phyloP scores from a whole-genome alignment of 2,797 vertebrate species.

The Adrianichthys oophorus region DNA sequence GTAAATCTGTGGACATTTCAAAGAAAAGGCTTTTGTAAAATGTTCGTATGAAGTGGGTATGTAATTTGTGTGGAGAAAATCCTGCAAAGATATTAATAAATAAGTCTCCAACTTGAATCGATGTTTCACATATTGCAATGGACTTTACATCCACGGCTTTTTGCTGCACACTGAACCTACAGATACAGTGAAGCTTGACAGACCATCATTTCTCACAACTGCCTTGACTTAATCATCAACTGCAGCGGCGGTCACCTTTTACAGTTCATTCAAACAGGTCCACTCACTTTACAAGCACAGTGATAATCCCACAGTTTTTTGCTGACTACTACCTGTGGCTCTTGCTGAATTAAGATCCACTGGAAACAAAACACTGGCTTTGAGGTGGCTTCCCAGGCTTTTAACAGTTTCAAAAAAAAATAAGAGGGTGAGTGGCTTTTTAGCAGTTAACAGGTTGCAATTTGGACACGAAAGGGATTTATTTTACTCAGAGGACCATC shows the following conservation, averaged over 20 bases:
- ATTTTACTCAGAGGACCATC: neutral
- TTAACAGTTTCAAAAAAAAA: neutral
- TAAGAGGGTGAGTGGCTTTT: no score
- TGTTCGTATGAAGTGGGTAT: no score
- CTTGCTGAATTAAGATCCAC: slow-evolving; percentile 47
- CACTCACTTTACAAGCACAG: slow-evolving; percentile 74
- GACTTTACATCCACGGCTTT: neutral
- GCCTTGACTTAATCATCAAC: slow-evolving; percentile 70
- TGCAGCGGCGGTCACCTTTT: slow-evolving; percentile 69
- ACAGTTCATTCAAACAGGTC: slow-evolving; percentile 69
- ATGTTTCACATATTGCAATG: no score
- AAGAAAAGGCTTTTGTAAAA: no score
- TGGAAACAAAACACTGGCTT: neutral
- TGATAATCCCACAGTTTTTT: slow-evolving; percentile 66
- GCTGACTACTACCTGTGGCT: slow-evolving; percentile 56
- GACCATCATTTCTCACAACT: slow-evolving; percentile 67
- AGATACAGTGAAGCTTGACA: slow-evolving; percentile 45
- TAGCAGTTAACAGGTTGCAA: neutral
- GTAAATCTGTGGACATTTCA: no score
- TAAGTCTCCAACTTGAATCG: no score
- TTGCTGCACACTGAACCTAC: slow-evolving; percentile 33
- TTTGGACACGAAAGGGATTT: neutral
- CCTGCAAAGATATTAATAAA: no score
- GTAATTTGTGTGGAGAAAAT: no score
- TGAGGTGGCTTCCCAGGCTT: neutral